Evolutionary conservation across 2,888 invertebrate genomes (phyloP).

Genomic region (Listrodromus nycthemerus): DNA sequence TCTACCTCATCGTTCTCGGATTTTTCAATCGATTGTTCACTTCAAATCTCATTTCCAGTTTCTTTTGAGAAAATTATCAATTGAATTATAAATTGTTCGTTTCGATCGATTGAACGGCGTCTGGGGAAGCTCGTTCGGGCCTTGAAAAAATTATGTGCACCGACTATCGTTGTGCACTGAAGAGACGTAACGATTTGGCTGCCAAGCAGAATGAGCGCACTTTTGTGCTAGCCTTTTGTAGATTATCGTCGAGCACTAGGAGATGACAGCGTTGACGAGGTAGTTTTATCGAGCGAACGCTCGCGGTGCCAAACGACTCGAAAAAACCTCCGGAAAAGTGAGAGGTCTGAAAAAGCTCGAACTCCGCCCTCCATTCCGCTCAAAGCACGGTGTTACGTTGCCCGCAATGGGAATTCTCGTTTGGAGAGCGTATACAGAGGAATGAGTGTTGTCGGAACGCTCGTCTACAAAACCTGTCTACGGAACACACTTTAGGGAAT

Average conservation of each 20-base stretch:
- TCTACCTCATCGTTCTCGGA: conserved; percentile 11
- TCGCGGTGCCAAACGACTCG: conserved; percentile 62
- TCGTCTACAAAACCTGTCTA: conserved; percentile 33
- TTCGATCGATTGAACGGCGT: not conserved
- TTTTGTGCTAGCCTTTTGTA: conserved; percentile 21
- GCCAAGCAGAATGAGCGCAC: conserved; percentile 33
- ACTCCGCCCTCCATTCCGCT: conserved; percentile 23
- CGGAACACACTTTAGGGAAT: conserved; percentile 22
- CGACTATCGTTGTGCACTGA: not conserved
- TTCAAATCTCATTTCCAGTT: conserved; percentile 9
- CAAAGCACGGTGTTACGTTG: conserved; percentile 37
- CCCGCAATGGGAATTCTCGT: conserved; percentile 45
- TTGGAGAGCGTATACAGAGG: conserved; percentile 33
- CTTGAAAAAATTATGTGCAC: not conserved
- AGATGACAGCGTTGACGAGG: conserved; percentile 60
- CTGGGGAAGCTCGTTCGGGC: not conserved
- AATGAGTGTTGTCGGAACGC: not conserved
- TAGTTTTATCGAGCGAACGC: conserved; percentile 47
- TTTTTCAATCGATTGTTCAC: conserved; percentile 31
- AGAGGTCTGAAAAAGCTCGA: conserved; percentile 26
- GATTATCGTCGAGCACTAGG: conserved; percentile 50
- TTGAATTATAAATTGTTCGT: not conserved
- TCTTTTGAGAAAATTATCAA: not conserved
- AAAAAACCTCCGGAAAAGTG: conserved; percentile 49
- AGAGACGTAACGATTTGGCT: conserved; percentile 14